Evolutionary conservation across 2,113 vertebrate species (phyloP).

Genomic region (Oncorhynchus clarkii): DNA sequence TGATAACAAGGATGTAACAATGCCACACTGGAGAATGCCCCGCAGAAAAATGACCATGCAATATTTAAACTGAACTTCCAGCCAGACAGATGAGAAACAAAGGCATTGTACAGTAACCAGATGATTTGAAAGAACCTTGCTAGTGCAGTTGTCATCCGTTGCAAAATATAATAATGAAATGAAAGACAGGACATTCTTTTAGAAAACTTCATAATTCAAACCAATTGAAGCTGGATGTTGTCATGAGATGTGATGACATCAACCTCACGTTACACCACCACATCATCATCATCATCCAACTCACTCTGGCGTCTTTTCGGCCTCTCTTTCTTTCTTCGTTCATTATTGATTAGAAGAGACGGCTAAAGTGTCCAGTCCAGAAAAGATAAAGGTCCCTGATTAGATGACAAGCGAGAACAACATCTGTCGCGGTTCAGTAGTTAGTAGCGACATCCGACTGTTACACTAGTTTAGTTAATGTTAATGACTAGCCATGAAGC

Average conservation of each 20-base stretch:
- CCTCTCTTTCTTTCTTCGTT: conserved; percentile 4
- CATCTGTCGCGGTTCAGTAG: background rate
- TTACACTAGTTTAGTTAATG: background rate
- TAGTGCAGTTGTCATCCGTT: no score
- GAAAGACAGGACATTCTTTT: no score
- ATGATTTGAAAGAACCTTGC: background rate
- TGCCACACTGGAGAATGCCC: background rate
- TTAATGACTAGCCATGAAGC: background rate
- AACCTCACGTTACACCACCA: no score
- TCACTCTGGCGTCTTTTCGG: background rate
- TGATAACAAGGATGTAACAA: background rate
- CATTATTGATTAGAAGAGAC: conserved; percentile 9
- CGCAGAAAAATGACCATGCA: background rate
- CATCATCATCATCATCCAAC: no score
- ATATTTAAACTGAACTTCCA: background rate
- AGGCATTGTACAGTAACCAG: background rate
- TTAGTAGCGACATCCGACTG: background rate
- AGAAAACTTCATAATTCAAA: no score
- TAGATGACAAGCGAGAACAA: background rate
- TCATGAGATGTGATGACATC: no score
- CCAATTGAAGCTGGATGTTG: no score
- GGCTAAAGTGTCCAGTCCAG: conserved; percentile 9
- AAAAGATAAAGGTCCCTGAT: background rate
- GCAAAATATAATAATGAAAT: no score
- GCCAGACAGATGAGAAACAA: background rate